Percentiles rank a stretch among this genome's conserved stretches.
Evolutionary conservation across 2,888 invertebrate genomes (phyloP).

Genomic region (Synergus itoensis): DNA sequence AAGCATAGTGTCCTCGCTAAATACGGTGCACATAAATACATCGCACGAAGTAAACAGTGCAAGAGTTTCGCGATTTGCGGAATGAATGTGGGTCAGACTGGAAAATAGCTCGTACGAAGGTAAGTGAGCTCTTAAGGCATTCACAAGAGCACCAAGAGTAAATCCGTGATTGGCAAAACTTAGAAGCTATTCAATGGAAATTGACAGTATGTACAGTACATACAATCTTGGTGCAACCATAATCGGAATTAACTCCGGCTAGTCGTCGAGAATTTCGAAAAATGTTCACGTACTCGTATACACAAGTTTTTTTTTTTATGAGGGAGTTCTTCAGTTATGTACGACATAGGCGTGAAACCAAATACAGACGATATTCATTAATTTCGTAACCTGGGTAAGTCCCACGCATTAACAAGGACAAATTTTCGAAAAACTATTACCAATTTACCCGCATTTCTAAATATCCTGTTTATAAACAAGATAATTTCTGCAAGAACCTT

Average conservation of each 20-base stretch:
- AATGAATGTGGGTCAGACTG: constrained; percentile 12
- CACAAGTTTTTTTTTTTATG: background rate
- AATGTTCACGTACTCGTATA: background rate
- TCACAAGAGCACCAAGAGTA: constrained; percentile 15
- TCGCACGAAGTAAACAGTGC: constrained; percentile 19
- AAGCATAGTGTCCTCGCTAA: background rate
- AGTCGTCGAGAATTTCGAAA: background rate
- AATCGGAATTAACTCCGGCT: background rate
- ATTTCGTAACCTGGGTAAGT: too few relatives aligned
- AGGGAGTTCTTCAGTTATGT: background rate
- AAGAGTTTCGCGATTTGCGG: constrained; percentile 1
- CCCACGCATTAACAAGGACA: too few relatives aligned
- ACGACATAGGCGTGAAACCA: background rate
- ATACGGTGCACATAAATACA: constrained; percentile 12
- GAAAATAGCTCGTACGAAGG: constrained; percentile 15
- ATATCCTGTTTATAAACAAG: too few relatives aligned
- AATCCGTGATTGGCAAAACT: constrained; percentile 12
- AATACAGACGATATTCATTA: background rate
- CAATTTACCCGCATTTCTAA: too few relatives aligned
- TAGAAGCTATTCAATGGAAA: background rate
- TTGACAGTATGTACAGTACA: background rate
- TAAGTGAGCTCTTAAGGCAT: constrained; percentile 17
- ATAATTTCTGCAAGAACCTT: too few relatives aligned
- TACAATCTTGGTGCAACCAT: constrained; percentile 2
- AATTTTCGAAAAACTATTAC: too few relatives aligned